Evolutionary conservation across 2,113 vertebrate genomes (phyloP).

Genomic region (Orycteropus afer): DNA sequence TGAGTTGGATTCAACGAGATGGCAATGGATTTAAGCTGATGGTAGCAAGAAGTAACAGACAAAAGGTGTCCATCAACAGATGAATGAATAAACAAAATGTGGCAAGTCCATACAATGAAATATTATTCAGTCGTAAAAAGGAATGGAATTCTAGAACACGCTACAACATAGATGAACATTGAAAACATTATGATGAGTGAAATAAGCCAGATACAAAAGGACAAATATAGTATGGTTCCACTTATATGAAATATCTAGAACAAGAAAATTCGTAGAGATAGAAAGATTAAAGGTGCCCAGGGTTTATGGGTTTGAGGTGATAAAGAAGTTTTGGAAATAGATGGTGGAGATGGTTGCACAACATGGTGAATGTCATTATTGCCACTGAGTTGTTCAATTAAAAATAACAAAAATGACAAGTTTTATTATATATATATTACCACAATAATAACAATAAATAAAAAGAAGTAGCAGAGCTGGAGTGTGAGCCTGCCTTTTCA

Average conservation of each 20-base stretch:
- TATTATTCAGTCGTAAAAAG: not conserved
- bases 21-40: not conserved
- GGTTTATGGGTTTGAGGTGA: not conserved
- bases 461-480: not conserved
- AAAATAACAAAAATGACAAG: not conserved
- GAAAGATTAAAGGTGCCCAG: too few species aligned
- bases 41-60: not conserved
- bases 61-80: not conserved
- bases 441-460: not conserved
- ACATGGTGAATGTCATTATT: not conserved
- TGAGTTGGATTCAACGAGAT: too few species aligned
- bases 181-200: not conserved
- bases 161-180: not conserved
- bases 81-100: not conserved
- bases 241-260: not conserved
- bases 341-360: not conserved
- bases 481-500: not conserved
- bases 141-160: not conserved
- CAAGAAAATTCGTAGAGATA: not conserved
- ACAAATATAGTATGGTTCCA: not conserved
- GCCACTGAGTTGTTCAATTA: not conserved
- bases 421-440: not conserved
- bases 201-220: not conserved
- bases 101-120: not conserved
- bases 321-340: not conserved